Percentiles rank a stretch among this genome's conserved stretches.
phyloP scores from a whole-genome alignment of 2,113 vertebrate species.

The Pteropus alecto region DNA sequence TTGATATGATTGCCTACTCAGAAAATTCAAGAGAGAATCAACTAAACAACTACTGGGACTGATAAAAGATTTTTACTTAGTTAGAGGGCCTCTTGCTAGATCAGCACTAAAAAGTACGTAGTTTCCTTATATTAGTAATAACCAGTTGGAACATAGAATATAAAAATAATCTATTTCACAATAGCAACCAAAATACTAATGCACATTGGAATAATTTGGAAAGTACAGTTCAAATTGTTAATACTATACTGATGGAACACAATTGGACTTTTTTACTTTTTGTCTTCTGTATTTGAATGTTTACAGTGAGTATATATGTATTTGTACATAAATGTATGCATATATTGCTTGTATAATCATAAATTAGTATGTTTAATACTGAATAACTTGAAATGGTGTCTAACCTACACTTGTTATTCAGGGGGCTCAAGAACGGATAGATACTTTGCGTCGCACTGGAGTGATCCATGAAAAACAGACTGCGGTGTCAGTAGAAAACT shows the following conservation, averaged over 20 bases:
- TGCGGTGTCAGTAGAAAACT: conserved; percentile 95
- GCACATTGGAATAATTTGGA: neutral
- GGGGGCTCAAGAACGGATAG: conserved; percentile 97
- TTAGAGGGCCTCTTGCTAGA: neutral
- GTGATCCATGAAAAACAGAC: conserved; percentile 96
- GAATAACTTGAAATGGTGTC: conserved; percentile 3
- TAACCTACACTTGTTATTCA: conserved; percentile 70
- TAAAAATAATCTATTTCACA: neutral
- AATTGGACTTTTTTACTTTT: neutral
- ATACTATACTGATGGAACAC: neutral
- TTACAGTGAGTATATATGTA: neutral
- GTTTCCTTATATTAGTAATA: neutral
- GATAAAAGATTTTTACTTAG: neutral
- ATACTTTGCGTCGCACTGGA: conserved; percentile 89
- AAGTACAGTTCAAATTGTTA: neutral
- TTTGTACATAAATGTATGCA: neutral
- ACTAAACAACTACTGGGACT: neutral
- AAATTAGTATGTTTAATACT: neutral
- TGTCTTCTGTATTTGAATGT: neutral
- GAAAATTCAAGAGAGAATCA: neutral
- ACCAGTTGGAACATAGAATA: neutral
- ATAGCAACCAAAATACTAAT: neutral
- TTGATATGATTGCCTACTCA: neutral
- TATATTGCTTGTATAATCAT: neutral
- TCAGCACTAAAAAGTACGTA: neutral